phyloP scores from a whole-genome alignment of 2,113 vertebrate species.

The Aptenodytes patagonicus region DNA sequence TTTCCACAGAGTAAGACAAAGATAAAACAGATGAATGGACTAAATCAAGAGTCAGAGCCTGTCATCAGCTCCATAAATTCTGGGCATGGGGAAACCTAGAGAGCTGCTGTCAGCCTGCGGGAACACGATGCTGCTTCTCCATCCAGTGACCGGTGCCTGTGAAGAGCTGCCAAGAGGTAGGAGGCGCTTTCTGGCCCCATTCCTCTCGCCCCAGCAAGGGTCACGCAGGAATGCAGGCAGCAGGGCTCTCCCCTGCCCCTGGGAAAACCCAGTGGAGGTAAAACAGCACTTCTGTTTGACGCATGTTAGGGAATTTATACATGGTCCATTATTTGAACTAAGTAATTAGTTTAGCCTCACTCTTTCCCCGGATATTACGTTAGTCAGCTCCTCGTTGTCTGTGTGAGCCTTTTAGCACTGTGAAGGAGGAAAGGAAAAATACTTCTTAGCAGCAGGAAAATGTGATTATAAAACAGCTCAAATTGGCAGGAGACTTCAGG shows the following conservation, averaged over 20 bases:
- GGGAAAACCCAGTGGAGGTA: not conserved
- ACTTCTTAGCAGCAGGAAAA: not conserved
- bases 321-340: not conserved
- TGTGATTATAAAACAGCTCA: not conserved
- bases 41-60: not conserved
- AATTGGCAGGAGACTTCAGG: not conserved
- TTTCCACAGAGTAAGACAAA: not conserved
- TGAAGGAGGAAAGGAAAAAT: not conserved
- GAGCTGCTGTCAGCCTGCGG: not conserved
- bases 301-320: not conserved
- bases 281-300: not conserved
- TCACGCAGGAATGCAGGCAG: accelerated
- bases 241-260: accelerated
- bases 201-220: not conserved
- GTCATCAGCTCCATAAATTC: not conserved
- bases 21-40: not conserved
- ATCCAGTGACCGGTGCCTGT: not conserved
- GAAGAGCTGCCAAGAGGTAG: not conserved
- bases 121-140: not conserved
- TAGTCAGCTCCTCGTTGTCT: not conserved
- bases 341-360: not conserved
- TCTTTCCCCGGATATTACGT: not conserved
- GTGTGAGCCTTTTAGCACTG: not conserved
- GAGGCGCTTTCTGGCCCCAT: not conserved
- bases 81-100: not conserved